A percentile compares a stretch with the other conserved stretches of the same genome.
Conservation (phyloP, 2,888 invertebrate genomes). For the Sarcophaga variegata region DNA sequence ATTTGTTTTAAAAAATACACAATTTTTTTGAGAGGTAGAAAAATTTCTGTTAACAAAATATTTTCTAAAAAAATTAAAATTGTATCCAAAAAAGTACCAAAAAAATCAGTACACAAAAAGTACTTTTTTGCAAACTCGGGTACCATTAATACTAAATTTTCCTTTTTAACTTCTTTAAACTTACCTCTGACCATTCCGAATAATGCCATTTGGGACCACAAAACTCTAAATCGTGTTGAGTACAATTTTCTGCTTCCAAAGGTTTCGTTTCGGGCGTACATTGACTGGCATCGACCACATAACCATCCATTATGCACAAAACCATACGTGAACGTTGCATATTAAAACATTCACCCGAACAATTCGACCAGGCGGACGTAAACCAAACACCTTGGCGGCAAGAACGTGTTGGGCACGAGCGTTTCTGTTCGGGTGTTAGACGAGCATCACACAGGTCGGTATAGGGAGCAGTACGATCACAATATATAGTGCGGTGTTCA, state of each 20-base stretch:
- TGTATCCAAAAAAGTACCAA: too few species aligned
- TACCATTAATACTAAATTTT: too few species aligned
- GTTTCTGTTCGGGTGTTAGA: conserved; percentile 84
- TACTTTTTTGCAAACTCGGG: too few species aligned
- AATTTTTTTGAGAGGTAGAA: neutral
- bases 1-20: too few species aligned
- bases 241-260: conserved; percentile 85
- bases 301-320: conserved; percentile 74
- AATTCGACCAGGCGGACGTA: conserved; percentile 86
- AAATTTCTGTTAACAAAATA: neutral
- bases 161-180: conserved; percentile 34
- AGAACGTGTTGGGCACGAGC: conserved; percentile 84
- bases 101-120: too few species aligned
- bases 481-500: conserved; percentile 87
- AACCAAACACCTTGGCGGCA: conserved; percentile 91
- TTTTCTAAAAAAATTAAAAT: neutral
- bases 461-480: conserved; percentile 84
- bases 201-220: conserved; percentile 83
- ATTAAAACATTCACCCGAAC: conserved; percentile 79
- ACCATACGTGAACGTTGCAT: conserved; percentile 74
- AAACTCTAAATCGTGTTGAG: conserved; percentile 73
- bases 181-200: conserved; percentile 84
- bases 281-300: conserved; percentile 75
- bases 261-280: conserved; percentile 86
- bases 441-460: conserved; percentile 84